Conservation (phyloP, 2,888 invertebrate species). For the Agrotis exclamationis region DNA sequence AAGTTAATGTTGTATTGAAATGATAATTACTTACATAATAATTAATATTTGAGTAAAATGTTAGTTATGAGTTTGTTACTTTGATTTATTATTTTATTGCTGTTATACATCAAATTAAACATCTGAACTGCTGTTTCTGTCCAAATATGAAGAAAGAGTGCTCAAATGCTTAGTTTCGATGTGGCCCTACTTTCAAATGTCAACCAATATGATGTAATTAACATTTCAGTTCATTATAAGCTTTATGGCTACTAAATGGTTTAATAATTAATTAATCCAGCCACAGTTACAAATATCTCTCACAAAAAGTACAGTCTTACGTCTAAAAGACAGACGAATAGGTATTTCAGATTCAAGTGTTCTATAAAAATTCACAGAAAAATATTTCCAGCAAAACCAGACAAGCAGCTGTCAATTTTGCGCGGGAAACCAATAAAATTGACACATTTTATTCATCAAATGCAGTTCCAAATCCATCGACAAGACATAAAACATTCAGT, state of each 20-base stretch:
- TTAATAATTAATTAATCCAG: not conserved
- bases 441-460: slow-evolving; percentile 23
- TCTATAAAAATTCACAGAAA: slow-evolving; percentile 7
- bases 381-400: slow-evolving; percentile 5
- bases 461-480: slow-evolving; percentile 4
- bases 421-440: slow-evolving; percentile 8
- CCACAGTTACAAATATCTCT: not conserved
- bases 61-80: slow-evolving; percentile 13
- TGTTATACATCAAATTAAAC: not conserved
- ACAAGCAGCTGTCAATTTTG: slow-evolving; percentile 15
- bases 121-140: not conserved
- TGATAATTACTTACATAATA: slow-evolving; percentile 38
- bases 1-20: slow-evolving; percentile 37
- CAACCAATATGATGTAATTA: no score
- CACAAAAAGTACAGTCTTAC: not conserved
- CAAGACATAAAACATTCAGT: slow-evolving; percentile 25
- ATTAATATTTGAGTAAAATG: slow-evolving; percentile 28
- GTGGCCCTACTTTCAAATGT: not conserved
- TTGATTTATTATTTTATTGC: slow-evolving; percentile 45
- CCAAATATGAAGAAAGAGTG: not conserved
- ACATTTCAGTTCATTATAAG: no score
- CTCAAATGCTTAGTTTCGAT: not conserved
- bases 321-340: not conserved
- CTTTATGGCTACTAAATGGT: not conserved
- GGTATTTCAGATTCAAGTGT: not conserved